Base-by-base conservation (phyloP, 2,888 invertebrate species). In the Drosophila siamana region DNA sequence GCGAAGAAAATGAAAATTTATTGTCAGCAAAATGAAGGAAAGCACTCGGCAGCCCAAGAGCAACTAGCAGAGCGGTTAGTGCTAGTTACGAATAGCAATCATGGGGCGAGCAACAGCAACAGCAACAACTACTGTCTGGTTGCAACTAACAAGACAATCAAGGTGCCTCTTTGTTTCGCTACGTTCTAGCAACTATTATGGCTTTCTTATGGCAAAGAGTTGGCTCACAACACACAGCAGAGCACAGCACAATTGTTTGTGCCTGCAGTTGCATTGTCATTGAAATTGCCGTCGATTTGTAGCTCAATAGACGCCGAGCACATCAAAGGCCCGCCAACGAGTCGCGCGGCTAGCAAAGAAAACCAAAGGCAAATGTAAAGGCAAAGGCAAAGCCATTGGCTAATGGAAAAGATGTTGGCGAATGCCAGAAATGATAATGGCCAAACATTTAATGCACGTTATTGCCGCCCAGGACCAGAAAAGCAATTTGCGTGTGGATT, bases 1-100 rank as follows among this genome's bases (percentile, higher is more conserved):
- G 73, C 86, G 79, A 88, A 89, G 88, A 89, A 88, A 89, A 88
- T 88, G 88, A 87, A 89, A 88, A 88, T 88, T 88, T 88, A 88
- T 88, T 87, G 88, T 84, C 88, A 86, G 88, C 33, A 86, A 88
- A 88, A 86, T 86, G 86, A 88, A 86, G 85, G 74, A 84, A 86
- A 80, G 85, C 71, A 62, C 52, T 60, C 61, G 41, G 26, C 22
- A 60, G 80, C 52, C 55, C n/a, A n/a, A n/a, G n/a, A n/a, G n/a
- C n/a, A n/a, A n/a, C n/a, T n/a, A 59, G 55, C 36, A 19, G 57
- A 72, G 79, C 52, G 65, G 51, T 65, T 72, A 61, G 80, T 78
- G 85, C 72, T 78, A 69, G 85, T 69, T 63, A 64, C 51, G 13
- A 56, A 52, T 2, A 38, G 36, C 65, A 60, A 24, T 48, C 52